These are phyloP conservation scores for Hylaeus volcanicus DNA, from an alignment of 1,140 invertebrate genomes.

Conservation along the genomic window DNA sequence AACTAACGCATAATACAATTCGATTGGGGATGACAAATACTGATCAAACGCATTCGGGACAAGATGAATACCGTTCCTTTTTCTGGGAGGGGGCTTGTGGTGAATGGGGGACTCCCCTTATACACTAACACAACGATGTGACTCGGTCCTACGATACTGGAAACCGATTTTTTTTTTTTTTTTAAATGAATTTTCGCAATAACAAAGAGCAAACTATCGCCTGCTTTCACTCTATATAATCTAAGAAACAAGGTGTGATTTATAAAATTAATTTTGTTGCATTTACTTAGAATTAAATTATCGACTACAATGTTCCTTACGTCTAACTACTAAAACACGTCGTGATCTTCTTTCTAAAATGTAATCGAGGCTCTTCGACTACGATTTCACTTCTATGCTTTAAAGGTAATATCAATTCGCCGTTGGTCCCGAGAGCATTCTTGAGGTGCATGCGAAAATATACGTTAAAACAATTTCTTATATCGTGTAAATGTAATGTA, in stretches of 20 bases:
- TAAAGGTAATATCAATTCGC: not conserved
- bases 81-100: not conserved
- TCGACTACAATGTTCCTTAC: slow-evolving; percentile 40
- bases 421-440: not conserved
- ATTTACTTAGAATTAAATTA: slow-evolving; percentile 38
- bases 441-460: not conserved
- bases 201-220: not conserved
- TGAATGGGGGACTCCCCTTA: not conserved
- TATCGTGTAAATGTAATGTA: not conserved
- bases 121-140: slow-evolving; percentile 12
- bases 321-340: slow-evolving; percentile 11
- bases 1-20: slow-evolving; percentile 47
- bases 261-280: slow-evolving; percentile 24
- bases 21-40: slow-evolving; percentile 35
- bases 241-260: slow-evolving; percentile 15
- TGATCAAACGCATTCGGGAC: slow-evolving; percentile 17
- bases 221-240: not conserved
- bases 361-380: not conserved
- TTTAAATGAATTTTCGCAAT: slow-evolving; percentile 4
- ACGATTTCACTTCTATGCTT: not conserved
- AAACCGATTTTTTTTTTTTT: not conserved
- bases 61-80: not conserved
- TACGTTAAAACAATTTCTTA: not conserved
- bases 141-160: not conserved
- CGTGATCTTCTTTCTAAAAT: not conserved